phyloP scores from a whole-genome alignment of 2,797 vertebrate genomes.

The Danio choprae region DNA sequence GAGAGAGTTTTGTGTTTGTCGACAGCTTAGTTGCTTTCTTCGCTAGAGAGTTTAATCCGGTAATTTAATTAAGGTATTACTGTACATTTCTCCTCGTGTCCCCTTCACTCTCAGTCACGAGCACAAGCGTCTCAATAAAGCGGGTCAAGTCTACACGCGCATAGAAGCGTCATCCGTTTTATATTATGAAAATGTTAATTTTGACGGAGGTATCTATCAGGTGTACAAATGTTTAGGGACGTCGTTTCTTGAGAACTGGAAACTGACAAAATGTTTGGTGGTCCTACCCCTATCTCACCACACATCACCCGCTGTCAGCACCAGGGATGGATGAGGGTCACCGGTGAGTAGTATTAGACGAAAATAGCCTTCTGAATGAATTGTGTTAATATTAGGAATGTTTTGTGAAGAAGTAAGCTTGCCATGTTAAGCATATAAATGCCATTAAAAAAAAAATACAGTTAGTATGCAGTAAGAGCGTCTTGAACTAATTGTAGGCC shows the following conservation, averaged over 20 bases:
- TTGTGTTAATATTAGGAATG: too few relatives aligned
- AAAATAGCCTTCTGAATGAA: background rate
- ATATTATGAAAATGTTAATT: background rate
- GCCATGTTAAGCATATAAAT: background rate
- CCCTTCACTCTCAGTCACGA: conserved; percentile 6
- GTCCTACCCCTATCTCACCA: conserved; percentile 57
- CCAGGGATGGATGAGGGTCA: conserved; percentile 76
- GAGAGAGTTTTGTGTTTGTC: conserved; percentile 20
- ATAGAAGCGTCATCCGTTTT: background rate
- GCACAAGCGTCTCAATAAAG: conserved; percentile 33
- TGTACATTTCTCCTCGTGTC: conserved; percentile 11
- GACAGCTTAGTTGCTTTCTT: conserved; percentile 24
- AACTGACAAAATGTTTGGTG: background rate
- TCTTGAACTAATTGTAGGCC: background rate
- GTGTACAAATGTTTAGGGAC: background rate
- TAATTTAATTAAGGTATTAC: conserved; percentile 72
- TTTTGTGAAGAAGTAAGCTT: background rate
- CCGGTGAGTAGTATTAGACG: conserved; percentile 65
- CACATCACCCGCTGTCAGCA: conserved; percentile 71
- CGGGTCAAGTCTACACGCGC: background rate
- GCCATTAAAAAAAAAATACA: background rate
- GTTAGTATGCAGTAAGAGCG: background rate
- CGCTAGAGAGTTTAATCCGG: conserved; percentile 61
- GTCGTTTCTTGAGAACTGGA: background rate
- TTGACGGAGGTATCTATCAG: background rate